Conservation (phyloP, 1,140 invertebrate genomes). For the Scaptomyza graminum region DNA sequence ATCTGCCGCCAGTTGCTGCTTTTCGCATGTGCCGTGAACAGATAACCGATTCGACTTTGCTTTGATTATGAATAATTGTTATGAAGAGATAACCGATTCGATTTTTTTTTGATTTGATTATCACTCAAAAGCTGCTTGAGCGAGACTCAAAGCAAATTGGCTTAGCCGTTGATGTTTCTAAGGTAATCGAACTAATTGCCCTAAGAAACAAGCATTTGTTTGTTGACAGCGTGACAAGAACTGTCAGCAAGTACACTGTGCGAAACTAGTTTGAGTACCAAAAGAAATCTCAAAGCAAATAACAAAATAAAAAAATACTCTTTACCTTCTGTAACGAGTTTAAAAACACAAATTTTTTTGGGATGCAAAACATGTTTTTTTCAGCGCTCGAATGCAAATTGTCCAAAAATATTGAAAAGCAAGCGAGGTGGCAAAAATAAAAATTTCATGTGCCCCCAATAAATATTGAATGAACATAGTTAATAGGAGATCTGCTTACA, state of each 20-base stretch:
- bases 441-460: too few relatives aligned
- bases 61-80: neutral
- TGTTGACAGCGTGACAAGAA: conserved; percentile 3
- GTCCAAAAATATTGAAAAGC: conserved; percentile 66
- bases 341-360: conserved; percentile 49
- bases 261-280: neutral
- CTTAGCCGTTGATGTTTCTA: conserved; percentile 1
- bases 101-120: neutral
- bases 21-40: conserved; percentile 12
- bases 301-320: conserved; percentile 45
- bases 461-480: too few relatives aligned
- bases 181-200: conserved; percentile 42
- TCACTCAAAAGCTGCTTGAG: neutral
- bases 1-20: neutral
- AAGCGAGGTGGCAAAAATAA: too few relatives aligned
- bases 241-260: conserved; percentile 10
- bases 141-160: too few relatives aligned
- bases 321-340: too few relatives aligned
- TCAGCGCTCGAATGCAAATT: conserved; percentile 27
- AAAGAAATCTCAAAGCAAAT: neutral
- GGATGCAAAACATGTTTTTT: conserved; percentile 79
- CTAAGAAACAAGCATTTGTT: conserved; percentile 9
- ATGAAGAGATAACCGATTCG: conserved; percentile 11
- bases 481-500: too few relatives aligned
- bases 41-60: conserved; percentile 4